Percentiles rank a stretch among this genome's conserved stretches.
Evolutionary conservation across 2,113 vertebrate species (phyloP).

Genomic region (Pluvianellus socialis): DNA sequence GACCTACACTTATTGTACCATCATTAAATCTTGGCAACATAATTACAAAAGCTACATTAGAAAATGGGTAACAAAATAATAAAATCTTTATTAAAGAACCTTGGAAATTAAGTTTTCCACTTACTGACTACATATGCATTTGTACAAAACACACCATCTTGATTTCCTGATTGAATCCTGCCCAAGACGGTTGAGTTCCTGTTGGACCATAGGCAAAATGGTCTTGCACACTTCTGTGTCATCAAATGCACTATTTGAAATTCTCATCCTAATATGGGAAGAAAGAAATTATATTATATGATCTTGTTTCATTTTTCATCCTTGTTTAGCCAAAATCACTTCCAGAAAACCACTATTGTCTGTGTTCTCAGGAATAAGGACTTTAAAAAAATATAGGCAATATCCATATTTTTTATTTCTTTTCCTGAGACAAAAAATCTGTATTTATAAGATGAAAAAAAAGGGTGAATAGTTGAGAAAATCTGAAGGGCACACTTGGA

Average conservation of each 20-base stretch:
- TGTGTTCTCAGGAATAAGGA: neutral
- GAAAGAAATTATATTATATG: neutral
- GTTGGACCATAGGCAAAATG: neutral
- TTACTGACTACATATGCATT: neutral
- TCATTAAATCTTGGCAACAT: neutral
- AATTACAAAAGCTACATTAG: neutral
- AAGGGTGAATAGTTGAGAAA: neutral
- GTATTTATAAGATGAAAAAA: neutral
- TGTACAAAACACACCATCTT: neutral
- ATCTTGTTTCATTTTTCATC: neutral
- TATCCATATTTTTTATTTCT: neutral
- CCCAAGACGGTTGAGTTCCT: neutral
- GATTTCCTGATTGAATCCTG: neutral
- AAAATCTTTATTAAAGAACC: neutral
- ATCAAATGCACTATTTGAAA: neutral
- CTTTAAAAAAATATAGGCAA: neutral
- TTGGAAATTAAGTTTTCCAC: neutral
- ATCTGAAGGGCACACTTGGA: neutral
- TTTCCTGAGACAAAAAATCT: neutral
- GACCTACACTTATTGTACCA: neutral
- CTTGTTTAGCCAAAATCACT: neutral
- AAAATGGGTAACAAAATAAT: neutral
- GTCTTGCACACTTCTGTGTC: neutral
- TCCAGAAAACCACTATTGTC: neutral
- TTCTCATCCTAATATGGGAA: neutral